These are phyloP conservation scores for Apteryx mantelli DNA, from an alignment of 2,113 vertebrate species.

Conservation along the genomic window DNA sequence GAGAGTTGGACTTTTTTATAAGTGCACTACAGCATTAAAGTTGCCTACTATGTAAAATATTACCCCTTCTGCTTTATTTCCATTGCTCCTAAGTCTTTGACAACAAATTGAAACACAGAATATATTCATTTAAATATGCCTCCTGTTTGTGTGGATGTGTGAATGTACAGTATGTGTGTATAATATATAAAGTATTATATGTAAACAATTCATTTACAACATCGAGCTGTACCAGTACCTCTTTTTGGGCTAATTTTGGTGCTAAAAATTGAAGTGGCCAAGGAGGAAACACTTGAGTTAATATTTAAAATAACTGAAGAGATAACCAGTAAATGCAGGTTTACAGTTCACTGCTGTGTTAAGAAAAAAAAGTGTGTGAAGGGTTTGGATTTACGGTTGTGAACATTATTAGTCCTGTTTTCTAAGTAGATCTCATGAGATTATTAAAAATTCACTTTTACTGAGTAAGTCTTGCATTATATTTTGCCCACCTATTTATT, in stretches of 20 bases:
- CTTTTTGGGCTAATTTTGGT: slow-evolving; percentile 79
- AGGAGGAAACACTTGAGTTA: slow-evolving; percentile 76
- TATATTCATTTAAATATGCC: slow-evolving; percentile 72
- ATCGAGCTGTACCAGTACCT: slow-evolving; percentile 71
- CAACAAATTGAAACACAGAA: slow-evolving; percentile 67
- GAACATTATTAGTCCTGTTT: slow-evolving; percentile 81
- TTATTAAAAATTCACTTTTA: slow-evolving; percentile 82
- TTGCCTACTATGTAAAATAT: slow-evolving; percentile 82
- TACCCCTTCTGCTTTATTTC: slow-evolving; percentile 81
- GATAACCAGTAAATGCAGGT: slow-evolving; percentile 73
- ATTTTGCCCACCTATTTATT: slow-evolving; percentile 80
- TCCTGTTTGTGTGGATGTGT: slow-evolving; percentile 76
- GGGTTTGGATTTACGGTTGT: slow-evolving; percentile 83
- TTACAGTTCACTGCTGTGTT: slow-evolving; percentile 82
- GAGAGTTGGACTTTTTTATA: slow-evolving; percentile 81
- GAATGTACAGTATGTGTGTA: slow-evolving; percentile 76
- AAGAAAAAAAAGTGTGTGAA: slow-evolving; percentile 71
- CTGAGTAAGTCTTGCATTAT: slow-evolving; percentile 78
- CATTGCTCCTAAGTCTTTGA: slow-evolving; percentile 74
- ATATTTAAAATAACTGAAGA: slow-evolving; percentile 76
- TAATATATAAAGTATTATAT: slow-evolving; percentile 73
- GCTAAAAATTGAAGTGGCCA: slow-evolving; percentile 81
- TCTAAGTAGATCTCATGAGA: slow-evolving; percentile 81
- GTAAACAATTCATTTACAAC: slow-evolving; percentile 69
- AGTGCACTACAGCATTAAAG: slow-evolving; percentile 90